Evolutionary conservation across 2,797 vertebrate genomes (phyloP).

Genomic region (Amazona ochrocephala): DNA sequence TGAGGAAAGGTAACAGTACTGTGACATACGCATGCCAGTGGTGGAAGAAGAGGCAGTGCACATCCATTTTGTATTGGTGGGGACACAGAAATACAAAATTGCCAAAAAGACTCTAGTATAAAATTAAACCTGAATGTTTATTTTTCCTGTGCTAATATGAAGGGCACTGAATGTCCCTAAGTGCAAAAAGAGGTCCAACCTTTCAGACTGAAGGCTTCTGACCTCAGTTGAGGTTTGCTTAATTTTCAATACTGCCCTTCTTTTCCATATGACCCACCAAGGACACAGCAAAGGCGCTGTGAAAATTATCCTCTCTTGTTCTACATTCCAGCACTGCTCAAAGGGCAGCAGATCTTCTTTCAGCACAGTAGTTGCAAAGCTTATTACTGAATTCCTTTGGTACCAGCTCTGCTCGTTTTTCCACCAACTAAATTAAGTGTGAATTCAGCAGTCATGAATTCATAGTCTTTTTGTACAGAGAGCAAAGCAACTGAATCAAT

Average conservation of each 20-base stretch:
- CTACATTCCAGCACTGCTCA: neutral
- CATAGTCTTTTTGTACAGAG: neutral
- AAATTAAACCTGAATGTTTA: neutral
- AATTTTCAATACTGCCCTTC: neutral
- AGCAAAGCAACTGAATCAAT: neutral
- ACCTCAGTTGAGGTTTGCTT: neutral
- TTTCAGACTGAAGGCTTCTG: neutral
- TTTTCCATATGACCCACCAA: neutral
- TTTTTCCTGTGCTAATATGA: neutral
- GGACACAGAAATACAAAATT: neutral
- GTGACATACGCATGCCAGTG: neutral
- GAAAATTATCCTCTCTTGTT: neutral
- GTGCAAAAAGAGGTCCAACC: neutral
- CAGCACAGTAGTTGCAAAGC: neutral
- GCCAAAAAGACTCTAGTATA: neutral
- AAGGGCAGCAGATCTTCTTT: neutral
- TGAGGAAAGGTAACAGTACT: neutral
- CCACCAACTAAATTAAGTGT: neutral
- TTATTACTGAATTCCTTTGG: neutral
- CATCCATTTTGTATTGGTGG: neutral
- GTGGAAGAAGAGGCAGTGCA: neutral
- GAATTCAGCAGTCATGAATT: neutral
- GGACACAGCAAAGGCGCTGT: neutral
- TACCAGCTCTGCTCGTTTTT: constrained; percentile 9
- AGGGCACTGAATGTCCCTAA: neutral